Conservation (phyloP, 1,140 invertebrate genomes). For the Chionoecetes opilio region DNA sequence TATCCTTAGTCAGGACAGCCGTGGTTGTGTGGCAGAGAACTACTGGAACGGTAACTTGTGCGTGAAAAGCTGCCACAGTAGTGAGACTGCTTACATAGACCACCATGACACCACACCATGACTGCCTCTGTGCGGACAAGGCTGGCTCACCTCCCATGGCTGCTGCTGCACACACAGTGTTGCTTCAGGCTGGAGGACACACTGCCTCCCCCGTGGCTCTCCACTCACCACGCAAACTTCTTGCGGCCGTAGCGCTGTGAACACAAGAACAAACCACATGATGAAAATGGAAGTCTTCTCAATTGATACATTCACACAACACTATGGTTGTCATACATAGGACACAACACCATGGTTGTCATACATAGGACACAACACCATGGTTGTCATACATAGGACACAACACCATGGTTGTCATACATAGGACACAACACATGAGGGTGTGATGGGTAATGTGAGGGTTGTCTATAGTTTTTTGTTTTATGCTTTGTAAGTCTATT, state of each 20-base stretch:
- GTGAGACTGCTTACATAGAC: background rate
- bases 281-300: background rate
- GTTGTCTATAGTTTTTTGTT: too few relatives aligned
- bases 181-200: background rate
- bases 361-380: too few relatives aligned
- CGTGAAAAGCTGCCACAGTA: background rate
- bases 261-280: background rate
- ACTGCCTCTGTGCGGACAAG: too few relatives aligned
- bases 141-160: too few relatives aligned
- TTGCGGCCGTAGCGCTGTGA: conserved; percentile 61
- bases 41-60: too few relatives aligned
- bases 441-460: too few relatives aligned
- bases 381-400: too few relatives aligned
- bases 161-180: background rate
- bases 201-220: background rate
- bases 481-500: too few relatives aligned
- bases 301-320: background rate
- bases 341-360: background rate
- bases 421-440: too few relatives aligned
- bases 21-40: too few relatives aligned
- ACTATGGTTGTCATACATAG: background rate
- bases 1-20: too few relatives aligned
- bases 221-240: conserved; percentile 63
- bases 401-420: too few relatives aligned
- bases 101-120: background rate